Percentiles rank a stretch among this genome's conserved stretches.
phyloP scores from a whole-genome alignment of 2,113 vertebrate species.

The Thalassoma bifasciatum region DNA sequence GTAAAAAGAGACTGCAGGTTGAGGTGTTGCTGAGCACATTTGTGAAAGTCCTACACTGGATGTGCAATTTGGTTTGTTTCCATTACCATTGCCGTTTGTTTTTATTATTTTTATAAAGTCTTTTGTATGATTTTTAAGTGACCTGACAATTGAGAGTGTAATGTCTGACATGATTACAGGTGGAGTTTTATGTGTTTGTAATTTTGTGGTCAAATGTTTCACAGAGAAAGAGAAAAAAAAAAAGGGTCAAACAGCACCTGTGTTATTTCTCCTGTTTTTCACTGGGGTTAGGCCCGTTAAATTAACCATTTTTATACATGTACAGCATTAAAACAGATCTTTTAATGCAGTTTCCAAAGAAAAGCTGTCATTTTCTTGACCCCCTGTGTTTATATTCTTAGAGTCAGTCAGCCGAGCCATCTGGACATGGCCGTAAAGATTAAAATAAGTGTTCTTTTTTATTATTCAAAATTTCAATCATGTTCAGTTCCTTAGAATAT shows the following conservation, averaged over 20 bases:
- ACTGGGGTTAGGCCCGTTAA: conserved; percentile 36
- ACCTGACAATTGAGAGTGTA: conserved; percentile 52
- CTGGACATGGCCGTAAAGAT: conserved; percentile 32
- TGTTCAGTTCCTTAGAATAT: conserved; percentile 21
- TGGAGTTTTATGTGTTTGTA: conserved; percentile 65
- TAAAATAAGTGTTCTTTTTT: conserved; percentile 26
- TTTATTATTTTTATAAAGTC: conserved; percentile 60
- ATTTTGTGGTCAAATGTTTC: conserved; percentile 68
- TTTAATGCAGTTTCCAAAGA: conserved; percentile 64
- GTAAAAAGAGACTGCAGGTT: conserved; percentile 76
- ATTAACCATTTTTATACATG: conserved; percentile 40
- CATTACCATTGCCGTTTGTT: conserved; percentile 62
- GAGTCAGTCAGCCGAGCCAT: conserved; percentile 54
- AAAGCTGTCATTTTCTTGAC: conserved; percentile 31
- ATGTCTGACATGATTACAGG: conserved; percentile 55
- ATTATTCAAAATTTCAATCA: conserved; percentile 15
- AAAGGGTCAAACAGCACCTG: conserved; percentile 31
- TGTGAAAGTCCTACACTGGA: conserved; percentile 88
- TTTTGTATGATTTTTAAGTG: conserved; percentile 72
- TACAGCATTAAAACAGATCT: conserved; percentile 30
- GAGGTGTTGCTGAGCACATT: conserved; percentile 78
- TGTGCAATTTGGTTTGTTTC: conserved; percentile 67
- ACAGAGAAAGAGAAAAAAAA: conserved; percentile 47
- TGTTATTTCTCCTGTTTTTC: conserved; percentile 41
- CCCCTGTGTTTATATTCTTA: conserved; percentile 17